These are phyloP conservation scores for Chrysolina oricalcia DNA, from an alignment of 2,888 invertebrate species.

Conservation along the genomic window DNA sequence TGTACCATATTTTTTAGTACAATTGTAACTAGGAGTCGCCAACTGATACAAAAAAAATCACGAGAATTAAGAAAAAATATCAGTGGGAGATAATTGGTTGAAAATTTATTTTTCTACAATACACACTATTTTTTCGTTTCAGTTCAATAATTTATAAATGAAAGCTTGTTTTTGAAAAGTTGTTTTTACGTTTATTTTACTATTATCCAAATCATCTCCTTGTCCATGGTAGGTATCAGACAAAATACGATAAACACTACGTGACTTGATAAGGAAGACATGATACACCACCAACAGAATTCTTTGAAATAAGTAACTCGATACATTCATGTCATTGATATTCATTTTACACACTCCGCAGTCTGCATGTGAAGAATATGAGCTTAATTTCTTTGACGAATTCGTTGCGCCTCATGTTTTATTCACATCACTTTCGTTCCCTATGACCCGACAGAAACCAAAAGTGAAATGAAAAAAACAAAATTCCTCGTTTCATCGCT, in stretches of 20 bases:
- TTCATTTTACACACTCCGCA: background rate
- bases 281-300: background rate
- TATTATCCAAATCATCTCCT: too few relatives aligned
- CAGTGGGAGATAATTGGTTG: too few relatives aligned
- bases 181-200: too few relatives aligned
- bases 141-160: too few relatives aligned
- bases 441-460: constrained; percentile 22
- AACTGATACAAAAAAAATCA: too few relatives aligned
- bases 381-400: background rate
- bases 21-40: too few relatives aligned
- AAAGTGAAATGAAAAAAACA: constrained; percentile 22
- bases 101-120: too few relatives aligned
- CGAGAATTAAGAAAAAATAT: too few relatives aligned
- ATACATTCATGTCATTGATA: constrained; percentile 19
- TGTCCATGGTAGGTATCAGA: background rate
- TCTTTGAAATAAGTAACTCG: background rate
- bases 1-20: too few relatives aligned
- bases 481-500: constrained; percentile 21
- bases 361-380: background rate
- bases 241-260: background rate
- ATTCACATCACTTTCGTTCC: constrained; percentile 19
- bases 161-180: too few relatives aligned
- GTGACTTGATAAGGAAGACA: background rate
- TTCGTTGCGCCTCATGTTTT: constrained; percentile 11
- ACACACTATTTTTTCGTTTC: too few relatives aligned